These are phyloP conservation scores for Syndactyla subalaris DNA, from an alignment of 2,797 vertebrate genomes.

Conservation along the genomic window DNA sequence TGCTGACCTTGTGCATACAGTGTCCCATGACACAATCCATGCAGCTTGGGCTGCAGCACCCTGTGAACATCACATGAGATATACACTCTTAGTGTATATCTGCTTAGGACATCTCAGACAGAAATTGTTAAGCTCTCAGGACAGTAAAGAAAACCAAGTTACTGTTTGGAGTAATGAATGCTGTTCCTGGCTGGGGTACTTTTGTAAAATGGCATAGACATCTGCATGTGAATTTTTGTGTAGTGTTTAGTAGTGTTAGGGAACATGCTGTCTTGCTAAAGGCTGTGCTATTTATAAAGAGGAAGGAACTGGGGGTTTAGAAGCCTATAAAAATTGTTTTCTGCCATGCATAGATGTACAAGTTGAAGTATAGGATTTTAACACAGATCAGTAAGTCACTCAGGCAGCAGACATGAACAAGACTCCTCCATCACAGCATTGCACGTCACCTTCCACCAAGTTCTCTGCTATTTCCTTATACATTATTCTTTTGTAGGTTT, in stretches of 20 bases:
- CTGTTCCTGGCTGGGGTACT: background rate
- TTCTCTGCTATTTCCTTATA: background rate
- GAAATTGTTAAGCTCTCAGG: fast-evolving
- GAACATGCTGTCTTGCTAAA: background rate
- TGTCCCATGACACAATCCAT: fast-evolving
- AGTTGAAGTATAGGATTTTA: background rate
- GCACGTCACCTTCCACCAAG: background rate
- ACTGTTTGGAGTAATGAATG: background rate
- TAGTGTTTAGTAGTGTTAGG: background rate
- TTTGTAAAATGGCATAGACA: background rate
- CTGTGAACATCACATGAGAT: fast-evolving
- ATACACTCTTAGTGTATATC: fast-evolving
- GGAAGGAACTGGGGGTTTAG: background rate
- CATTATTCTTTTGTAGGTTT: background rate
- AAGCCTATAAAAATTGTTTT: background rate
- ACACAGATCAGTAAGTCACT: background rate
- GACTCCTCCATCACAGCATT: fast-evolving
- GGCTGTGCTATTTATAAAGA: background rate
- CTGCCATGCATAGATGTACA: background rate
- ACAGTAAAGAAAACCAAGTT: background rate
- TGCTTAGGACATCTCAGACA: background rate
- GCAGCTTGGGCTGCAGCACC: fast-evolving
- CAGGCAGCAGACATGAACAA: fast-evolving
- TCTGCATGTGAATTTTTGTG: background rate
- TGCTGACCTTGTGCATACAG: fast-evolving